Evolutionary conservation across 1,140 invertebrate species (phyloP).

Genomic region (Rhagoletis zephyria): DNA sequence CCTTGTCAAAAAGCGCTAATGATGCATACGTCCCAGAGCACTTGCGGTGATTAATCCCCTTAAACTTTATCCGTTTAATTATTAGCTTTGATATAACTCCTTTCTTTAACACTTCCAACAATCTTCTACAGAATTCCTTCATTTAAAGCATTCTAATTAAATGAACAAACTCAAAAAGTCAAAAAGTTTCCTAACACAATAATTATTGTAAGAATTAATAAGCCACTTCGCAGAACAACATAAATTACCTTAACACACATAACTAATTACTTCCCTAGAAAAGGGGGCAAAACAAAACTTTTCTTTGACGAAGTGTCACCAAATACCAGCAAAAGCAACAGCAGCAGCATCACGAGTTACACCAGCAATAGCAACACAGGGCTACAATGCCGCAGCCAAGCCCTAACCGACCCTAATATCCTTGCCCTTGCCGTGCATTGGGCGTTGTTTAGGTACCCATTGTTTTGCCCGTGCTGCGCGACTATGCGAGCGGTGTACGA

Average conservation of each 20-base stretch:
- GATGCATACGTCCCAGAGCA: too few relatives aligned
- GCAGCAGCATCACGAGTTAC: neutral
- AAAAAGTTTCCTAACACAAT: conserved; percentile 37
- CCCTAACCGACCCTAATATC: conserved; percentile 21
- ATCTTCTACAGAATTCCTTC: too few relatives aligned
- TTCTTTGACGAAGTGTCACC: conserved; percentile 49
- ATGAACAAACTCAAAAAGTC: neutral
- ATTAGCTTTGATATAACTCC: too few relatives aligned
- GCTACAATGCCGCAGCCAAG: neutral
- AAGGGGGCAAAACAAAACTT: conserved; percentile 15
- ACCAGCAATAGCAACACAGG: neutral
- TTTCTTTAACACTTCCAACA: too few relatives aligned
- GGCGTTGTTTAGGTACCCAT: conserved; percentile 33
- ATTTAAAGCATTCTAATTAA: neutral
- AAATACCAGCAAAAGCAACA: conserved; percentile 15
- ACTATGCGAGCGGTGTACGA: neutral
- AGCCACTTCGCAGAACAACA: conserved; percentile 6
- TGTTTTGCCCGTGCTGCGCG: conserved; percentile 21
- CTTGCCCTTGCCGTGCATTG: conserved; percentile 45
- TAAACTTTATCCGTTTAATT: too few relatives aligned
- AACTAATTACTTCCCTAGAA: conserved; percentile 31
- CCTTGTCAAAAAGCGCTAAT: too few relatives aligned
- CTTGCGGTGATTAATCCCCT: too few relatives aligned
- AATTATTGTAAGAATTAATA: conserved; percentile 51
- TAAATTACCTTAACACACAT: conserved; percentile 31